Conservation (phyloP, 2,113 vertebrate genomes). For the Sinocyclocheilus anshuiensis region DNA sequence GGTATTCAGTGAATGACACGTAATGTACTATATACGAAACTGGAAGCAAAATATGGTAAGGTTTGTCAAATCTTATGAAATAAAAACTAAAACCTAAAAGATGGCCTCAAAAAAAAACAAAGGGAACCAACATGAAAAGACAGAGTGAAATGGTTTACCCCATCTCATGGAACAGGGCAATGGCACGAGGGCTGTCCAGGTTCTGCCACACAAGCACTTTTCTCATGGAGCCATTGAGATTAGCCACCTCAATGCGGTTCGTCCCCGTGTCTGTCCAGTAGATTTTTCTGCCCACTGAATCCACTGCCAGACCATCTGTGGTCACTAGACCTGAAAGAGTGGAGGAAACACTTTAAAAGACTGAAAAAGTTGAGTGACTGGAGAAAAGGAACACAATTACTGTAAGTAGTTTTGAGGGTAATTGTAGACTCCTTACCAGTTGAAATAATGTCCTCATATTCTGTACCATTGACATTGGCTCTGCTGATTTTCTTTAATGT, state of each 20-base stretch:
- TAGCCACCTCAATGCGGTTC: constrained; percentile 95
- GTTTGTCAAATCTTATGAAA: too few species aligned
- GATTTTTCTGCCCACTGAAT: constrained; percentile 90
- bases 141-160: constrained; percentile 75
- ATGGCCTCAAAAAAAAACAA: too few species aligned
- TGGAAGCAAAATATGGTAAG: background rate
- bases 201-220: constrained; percentile 96
- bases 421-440: constrained; percentile 79
- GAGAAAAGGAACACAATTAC: background rate
- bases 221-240: constrained; percentile 95
- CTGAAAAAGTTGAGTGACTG: background rate
- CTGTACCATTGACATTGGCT: constrained; percentile 85
- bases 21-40: background rate
- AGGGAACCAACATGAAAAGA: background rate
- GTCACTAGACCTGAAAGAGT: constrained; percentile 84
- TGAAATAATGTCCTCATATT: constrained; percentile 88
- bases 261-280: constrained; percentile 98
- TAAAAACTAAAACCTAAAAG: background rate
- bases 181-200: constrained; percentile 95
- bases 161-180: constrained; percentile 95
- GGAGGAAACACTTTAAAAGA: background rate
- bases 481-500: constrained; percentile 92
- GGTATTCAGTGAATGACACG: background rate
- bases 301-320: constrained; percentile 95
- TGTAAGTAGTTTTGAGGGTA: background rate